Base-by-base conservation (phyloP, 2,888 invertebrate species). In the Camptogramma bilineatum region DNA sequence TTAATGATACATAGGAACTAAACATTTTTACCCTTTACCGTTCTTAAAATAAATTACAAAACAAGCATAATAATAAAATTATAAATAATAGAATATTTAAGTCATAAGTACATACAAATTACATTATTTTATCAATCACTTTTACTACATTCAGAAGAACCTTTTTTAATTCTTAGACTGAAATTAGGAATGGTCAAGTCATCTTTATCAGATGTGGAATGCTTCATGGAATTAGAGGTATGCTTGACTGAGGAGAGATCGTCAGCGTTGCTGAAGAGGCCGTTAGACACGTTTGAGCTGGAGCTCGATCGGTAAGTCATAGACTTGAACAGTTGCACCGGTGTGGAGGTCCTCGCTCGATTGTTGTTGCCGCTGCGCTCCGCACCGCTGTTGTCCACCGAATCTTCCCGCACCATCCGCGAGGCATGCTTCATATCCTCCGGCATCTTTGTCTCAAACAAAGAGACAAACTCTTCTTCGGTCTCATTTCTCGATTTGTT, bases 281-380 rank as follows among this genome's bases (percentile, higher is more conserved):
- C 88, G 64, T 92, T 91, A 3, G 93, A 91, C 53, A 85, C 74
- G 70, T 92, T 93, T 0, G 94, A 94, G 72, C 91, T 90, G 1
- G 93, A 91, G 72, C 88, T 94, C 3, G 94, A 89, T 63, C 87
- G 88, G 72, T 88, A 93, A 0, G 86, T 86, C 72, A 81, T 81
- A 0, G 92, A 91, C 69, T 86, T 94, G 72, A 87, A 92, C 19
- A 89, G 84, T 64, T 92, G 93, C 7, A 95, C 92, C 0, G 95
- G 95, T 2, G 95, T 95, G 0, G 95, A 95, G 3, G 95, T 95
- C 0, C 94, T 86, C n/a, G 92, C 90, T 66, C 91, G 80, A 62
- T 86, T 86, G 44, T 79, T 79, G 54, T 75, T 80, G 63, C n/a
- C n/a, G n/a, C n/a, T n/a, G n/a, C n/a, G n/a, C 83, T 86, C 1